Base-by-base conservation (phyloP, 2,888 invertebrate genomes). In the Corythucha ciliata region DNA sequence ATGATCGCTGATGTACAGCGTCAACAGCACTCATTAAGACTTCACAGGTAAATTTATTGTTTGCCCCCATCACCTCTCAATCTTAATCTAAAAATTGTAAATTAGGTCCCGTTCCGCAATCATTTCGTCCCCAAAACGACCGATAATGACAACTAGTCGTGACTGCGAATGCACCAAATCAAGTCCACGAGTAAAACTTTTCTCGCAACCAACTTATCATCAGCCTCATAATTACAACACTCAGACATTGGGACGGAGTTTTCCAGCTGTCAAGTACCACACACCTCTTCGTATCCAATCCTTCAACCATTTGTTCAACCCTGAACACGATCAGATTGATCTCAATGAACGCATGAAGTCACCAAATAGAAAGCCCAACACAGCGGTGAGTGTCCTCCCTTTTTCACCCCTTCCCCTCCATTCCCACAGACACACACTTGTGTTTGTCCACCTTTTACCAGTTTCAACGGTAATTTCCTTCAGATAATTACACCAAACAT, bases 401-500 rank as follows among this genome's bases (percentile, higher is more conserved):
- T 24, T 12, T 42, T 24, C n/a, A n/a, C n/a, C n/a, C n/a, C n/a
- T n/a, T n/a, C n/a, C n/a, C n/a, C n/a, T n/a, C n/a, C n/a, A n/a
- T n/a, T n/a, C n/a, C n/a, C n/a, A n/a, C n/a, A n/a, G n/a, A n/a
- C n/a, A n/a, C n/a, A n/a, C n/a, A n/a, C n/a, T n/a, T n/a, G n/a
- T n/a, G n/a, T n/a, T n/a, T 1, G 1, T 4, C 18, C 10, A 6
- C 14, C 14, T 10, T 7, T 4, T 20, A 4, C 3, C 45, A 32
- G 24, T 6, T 29, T 37, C 3, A 40, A n/a, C 21, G 14, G 33
- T 36, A 22, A 12, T 29, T 41, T 29, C 25, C 34, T 54, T 12
- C 41, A 57, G 57, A 48, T 57, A n/a, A 57, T 57, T 4, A 52
- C 55, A 8, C 57, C 57, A 7, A 49, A 44, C 14, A 34, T 56